A percentile compares a stretch with the other conserved stretches of the same genome.
Evolutionary conservation across 2,113 vertebrate species (phyloP).

Genomic region (Zosterops lateralis): DNA sequence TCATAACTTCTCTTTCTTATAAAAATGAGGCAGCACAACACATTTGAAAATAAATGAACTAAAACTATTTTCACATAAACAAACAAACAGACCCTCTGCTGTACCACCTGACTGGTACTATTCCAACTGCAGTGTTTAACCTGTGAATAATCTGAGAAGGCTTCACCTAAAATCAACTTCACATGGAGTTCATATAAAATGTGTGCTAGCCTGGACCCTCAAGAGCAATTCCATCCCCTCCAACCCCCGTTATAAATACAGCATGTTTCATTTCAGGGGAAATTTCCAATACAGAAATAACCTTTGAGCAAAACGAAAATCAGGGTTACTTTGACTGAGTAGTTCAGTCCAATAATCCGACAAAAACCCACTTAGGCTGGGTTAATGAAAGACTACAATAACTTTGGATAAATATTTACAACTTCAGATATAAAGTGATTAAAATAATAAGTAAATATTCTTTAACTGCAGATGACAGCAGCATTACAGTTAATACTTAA

Average conservation of each 20-base stretch:
- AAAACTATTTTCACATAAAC: not conserved
- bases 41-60: not conserved
- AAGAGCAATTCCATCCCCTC: not conserved
- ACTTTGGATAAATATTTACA: not conserved
- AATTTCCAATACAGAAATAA: not conserved
- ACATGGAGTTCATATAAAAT: not conserved
- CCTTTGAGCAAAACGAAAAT: not conserved
- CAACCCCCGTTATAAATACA: not conserved
- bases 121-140: not conserved
- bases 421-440: not conserved
- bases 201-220: not conserved
- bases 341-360: not conserved
- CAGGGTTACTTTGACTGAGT: not conserved
- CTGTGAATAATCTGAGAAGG: not conserved
- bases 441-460: conserved; percentile 41
- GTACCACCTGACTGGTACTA: not conserved
- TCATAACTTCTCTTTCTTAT: not conserved
- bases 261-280: not conserved
- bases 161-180: not conserved
- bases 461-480: conserved; percentile 70
- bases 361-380: not conserved
- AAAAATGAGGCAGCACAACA: not conserved
- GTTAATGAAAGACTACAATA: not conserved
- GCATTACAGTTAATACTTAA: conserved; percentile 72
- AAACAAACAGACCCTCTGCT: not conserved